Conservation (phyloP, 2,797 vertebrate genomes). For the Trachurus trachurus region DNA sequence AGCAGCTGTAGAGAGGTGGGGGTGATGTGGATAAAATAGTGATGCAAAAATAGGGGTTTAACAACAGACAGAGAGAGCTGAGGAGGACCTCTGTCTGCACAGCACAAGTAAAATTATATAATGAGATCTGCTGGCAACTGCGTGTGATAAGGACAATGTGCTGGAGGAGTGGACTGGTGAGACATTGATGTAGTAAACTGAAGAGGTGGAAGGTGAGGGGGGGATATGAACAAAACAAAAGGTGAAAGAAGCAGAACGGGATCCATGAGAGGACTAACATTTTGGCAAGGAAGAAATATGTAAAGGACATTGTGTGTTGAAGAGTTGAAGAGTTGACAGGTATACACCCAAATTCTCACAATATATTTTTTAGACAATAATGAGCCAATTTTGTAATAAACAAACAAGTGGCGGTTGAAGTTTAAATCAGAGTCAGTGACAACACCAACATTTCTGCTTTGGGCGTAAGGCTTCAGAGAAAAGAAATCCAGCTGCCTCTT, state of each 20-base stretch:
- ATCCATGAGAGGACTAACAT: not conserved
- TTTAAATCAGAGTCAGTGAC: no score
- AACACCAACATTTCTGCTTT: no score
- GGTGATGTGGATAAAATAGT: conserved; percentile 13
- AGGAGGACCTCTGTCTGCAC: conserved; percentile 9
- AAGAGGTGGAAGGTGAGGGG: conserved; percentile 3
- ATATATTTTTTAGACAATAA: no score
- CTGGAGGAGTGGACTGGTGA: conserved; percentile 22
- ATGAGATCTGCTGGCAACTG: conserved; percentile 32
- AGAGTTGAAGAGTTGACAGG: no score
- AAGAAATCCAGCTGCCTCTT: not conserved
- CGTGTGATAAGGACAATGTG: conserved; percentile 43
- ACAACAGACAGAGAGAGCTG: conserved; percentile 17
- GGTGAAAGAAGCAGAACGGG: not conserved
- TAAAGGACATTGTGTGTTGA: no score
- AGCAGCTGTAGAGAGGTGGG: conserved; percentile 9
- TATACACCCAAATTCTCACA: no score
- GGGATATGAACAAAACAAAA: conserved; percentile 19
- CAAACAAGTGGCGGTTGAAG: no score
- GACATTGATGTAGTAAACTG: conserved; percentile 23
- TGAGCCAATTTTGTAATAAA: no score
- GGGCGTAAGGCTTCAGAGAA: not conserved
- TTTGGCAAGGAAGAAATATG: not conserved
- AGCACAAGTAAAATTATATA: conserved; percentile 44
- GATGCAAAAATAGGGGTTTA: conserved; percentile 35